phyloP scores from a whole-genome alignment of 2,888 invertebrate species.

The Clistopyga incitator region DNA sequence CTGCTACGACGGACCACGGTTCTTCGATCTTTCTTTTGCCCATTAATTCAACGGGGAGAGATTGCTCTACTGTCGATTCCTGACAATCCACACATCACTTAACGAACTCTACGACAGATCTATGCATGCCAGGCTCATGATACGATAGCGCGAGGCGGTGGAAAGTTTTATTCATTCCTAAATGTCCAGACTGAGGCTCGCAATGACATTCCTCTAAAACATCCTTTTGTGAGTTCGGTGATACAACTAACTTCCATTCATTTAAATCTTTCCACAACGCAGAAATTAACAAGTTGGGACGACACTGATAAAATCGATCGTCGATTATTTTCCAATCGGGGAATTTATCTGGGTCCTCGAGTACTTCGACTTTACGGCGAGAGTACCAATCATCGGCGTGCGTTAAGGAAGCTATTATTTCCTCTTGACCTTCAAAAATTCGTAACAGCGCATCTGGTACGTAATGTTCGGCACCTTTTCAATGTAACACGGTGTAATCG shows the following conservation, averaged over 20 bases:
- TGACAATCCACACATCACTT: background rate
- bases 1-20: background rate
- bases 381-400: background rate
- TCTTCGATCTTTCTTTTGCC: background rate
- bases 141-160: constrained; percentile 7
- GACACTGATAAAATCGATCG: no score
- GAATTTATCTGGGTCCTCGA: background rate
- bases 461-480: no score
- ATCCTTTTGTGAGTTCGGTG: background rate
- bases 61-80: constrained; percentile 1
- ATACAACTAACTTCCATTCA: no score
- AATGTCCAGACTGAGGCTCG: background rate
- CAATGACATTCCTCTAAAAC: background rate
- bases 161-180: background rate
- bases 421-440: no score
- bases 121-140: background rate
- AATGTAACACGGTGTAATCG: no score
- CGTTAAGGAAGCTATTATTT: no score
- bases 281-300: no score
- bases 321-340: background rate
- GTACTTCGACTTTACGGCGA: background rate
- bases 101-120: background rate
- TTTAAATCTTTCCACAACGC: no score
- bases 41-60: background rate
- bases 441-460: no score